Percentiles rank a stretch among this genome's conserved stretches.
phyloP scores from a whole-genome alignment of 1,140 invertebrate genomes.

The Drosophila jambulina region DNA sequence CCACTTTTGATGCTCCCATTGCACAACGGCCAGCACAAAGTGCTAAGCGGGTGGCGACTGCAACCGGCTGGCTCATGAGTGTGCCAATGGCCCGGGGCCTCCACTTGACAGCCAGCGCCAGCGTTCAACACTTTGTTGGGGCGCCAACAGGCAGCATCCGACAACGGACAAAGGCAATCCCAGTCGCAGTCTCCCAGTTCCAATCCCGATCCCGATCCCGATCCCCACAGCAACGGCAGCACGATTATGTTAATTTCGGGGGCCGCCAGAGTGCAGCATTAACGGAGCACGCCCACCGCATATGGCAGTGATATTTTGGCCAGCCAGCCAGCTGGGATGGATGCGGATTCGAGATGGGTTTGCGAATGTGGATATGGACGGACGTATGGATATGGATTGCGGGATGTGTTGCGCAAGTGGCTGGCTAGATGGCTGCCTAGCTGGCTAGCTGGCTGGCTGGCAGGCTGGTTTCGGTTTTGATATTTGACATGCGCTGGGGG shows the following conservation, averaged over 20 bases:
- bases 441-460: constrained; percentile 10
- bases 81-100: constrained; percentile 61
- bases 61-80: constrained; percentile 25
- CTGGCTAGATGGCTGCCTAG: constrained; percentile 20
- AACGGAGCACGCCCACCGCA: constrained; percentile 80
- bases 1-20: constrained; percentile 55
- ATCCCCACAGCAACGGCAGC: constrained; percentile 45
- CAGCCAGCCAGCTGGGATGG: constrained; percentile 44
- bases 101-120: constrained; percentile 77
- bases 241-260: constrained; percentile 80
- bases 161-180: constrained; percentile 27
- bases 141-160: constrained; percentile 39
- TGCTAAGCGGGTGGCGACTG: constrained; percentile 32
- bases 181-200: background rate
- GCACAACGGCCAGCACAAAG: constrained; percentile 46
- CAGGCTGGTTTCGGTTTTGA: constrained; percentile 71
- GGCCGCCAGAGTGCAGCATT: constrained; percentile 65
- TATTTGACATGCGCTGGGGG: constrained; percentile 82
- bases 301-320: constrained; percentile 80
- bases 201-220: constrained; percentile 5
- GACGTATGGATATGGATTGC: constrained; percentile 58
- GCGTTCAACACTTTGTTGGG: constrained; percentile 77
- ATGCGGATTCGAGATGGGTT: constrained; percentile 43
- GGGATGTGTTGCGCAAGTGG: constrained; percentile 75
- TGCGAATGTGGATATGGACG: constrained; percentile 39